A percentile compares a stretch with the other conserved stretches of the same genome.
Conservation (phyloP, 2,888 invertebrate genomes). For the Mycalesis mineus region DNA sequence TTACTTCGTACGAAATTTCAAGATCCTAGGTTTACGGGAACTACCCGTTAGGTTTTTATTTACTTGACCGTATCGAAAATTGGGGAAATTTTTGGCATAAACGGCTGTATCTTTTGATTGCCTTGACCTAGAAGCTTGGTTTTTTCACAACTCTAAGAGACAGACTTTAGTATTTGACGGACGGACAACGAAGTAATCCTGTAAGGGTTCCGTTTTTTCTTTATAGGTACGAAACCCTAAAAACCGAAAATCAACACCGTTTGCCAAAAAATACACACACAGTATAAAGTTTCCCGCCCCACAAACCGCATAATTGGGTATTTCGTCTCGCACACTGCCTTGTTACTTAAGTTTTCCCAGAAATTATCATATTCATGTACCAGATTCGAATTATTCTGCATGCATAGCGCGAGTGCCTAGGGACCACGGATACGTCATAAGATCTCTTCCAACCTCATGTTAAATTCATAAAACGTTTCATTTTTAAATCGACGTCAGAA, state of each 20-base stretch:
- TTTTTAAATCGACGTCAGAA: conserved; percentile 9
- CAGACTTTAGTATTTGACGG: too few relatives aligned
- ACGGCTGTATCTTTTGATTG: too few relatives aligned
- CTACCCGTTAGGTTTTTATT: too few relatives aligned
- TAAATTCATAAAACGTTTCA: conserved; percentile 3
- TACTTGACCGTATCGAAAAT: too few relatives aligned
- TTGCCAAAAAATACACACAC: background rate
- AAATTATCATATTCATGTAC: conserved; percentile 6
- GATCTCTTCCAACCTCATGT: conserved; percentile 5
- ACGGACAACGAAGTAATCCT: background rate
- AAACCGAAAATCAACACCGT: background rate
- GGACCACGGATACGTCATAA: conserved; percentile 4
- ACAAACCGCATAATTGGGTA: background rate
- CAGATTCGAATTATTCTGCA: conserved; percentile 2
- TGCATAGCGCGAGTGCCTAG: background rate
- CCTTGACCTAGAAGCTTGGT: too few relatives aligned
- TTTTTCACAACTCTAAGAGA: too few relatives aligned
- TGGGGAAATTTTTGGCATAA: too few relatives aligned
- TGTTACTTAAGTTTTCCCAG: background rate
- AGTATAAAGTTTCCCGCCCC: background rate
- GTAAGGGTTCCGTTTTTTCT: too few relatives aligned
- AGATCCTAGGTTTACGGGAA: too few relatives aligned
- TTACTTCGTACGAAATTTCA: too few relatives aligned
- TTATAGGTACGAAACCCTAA: too few relatives aligned
- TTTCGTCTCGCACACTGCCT: background rate